These are phyloP conservation scores for Vidua chalybeata DNA, from an alignment of 2,113 vertebrate genomes.

Conservation along the genomic window DNA sequence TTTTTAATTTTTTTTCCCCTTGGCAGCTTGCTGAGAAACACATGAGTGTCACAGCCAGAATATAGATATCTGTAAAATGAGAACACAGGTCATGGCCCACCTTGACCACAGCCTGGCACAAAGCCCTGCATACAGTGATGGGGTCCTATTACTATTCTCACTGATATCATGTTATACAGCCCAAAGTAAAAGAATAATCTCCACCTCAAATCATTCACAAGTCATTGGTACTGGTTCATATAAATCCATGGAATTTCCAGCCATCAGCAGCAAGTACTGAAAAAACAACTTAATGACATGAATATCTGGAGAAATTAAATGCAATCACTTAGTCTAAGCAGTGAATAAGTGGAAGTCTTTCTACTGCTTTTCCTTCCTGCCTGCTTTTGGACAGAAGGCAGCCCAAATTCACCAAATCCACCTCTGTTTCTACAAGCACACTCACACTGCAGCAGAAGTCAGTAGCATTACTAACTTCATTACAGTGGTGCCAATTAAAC, in stretches of 20 bases:
- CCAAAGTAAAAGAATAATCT: background rate
- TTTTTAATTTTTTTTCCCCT: background rate
- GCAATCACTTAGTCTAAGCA: background rate
- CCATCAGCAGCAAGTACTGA: background rate
- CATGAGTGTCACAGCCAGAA: constrained; percentile 16
- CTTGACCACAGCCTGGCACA: background rate
- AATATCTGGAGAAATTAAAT: background rate
- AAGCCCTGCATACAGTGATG: background rate
- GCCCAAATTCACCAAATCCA: background rate
- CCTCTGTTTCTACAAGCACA: background rate
- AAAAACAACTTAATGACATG: background rate
- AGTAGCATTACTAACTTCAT: background rate
- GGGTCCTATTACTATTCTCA: background rate
- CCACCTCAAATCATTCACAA: background rate
- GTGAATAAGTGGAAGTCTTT: background rate
- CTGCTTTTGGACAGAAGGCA: background rate
- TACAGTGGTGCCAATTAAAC: background rate
- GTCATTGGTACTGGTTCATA: background rate
- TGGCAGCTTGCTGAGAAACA: constrained; percentile 54
- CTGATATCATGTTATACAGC: background rate
- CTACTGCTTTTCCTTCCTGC: background rate
- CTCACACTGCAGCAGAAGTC: background rate
- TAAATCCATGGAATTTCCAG: background rate
- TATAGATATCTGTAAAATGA: background rate
- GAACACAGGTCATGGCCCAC: background rate